These are phyloP conservation scores for Cordilura impudica DNA, from an alignment of 2,888 invertebrate species.

Conservation along the genomic window DNA sequence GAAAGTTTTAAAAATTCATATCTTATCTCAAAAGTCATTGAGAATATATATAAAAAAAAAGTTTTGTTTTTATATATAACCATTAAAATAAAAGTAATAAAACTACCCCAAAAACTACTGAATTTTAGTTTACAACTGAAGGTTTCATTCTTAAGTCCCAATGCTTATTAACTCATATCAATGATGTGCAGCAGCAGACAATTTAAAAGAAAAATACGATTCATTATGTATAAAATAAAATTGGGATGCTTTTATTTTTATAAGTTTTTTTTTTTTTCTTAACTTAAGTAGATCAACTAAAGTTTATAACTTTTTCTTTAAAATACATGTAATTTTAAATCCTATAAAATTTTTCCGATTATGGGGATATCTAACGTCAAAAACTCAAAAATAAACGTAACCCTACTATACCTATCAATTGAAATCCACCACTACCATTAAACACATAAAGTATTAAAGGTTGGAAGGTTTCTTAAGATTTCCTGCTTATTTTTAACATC, in stretches of 20 bases:
- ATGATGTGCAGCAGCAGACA: neutral
- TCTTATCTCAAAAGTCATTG: conserved; percentile 28
- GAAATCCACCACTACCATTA: neutral
- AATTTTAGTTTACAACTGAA: neutral
- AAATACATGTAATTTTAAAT: too few relatives aligned
- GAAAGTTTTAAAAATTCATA: conserved; percentile 2
- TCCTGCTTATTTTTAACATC: conserved; percentile 21
- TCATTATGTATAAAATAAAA: too few relatives aligned
- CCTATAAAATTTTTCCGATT: too few relatives aligned
- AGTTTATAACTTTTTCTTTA: too few relatives aligned
- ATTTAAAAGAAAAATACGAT: conserved; percentile 14
- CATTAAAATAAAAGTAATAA: neutral
- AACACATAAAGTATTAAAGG: neutral
- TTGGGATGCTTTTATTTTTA: too few relatives aligned
- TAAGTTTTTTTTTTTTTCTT: too few relatives aligned
- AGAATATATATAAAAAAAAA: neutral
- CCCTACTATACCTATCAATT: too few relatives aligned
- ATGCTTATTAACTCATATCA: conserved; percentile 10
- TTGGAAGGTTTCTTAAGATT: conserved; percentile 18
- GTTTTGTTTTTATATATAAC: neutral
- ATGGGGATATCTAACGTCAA: too few relatives aligned
- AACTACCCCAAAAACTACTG: conserved; percentile 5
- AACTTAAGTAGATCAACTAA: too few relatives aligned
- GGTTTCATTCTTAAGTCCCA: neutral
- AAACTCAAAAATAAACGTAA: too few relatives aligned